Conservation (phyloP, 2,797 vertebrate genomes). For the Neosilurus mollespiculum region DNA sequence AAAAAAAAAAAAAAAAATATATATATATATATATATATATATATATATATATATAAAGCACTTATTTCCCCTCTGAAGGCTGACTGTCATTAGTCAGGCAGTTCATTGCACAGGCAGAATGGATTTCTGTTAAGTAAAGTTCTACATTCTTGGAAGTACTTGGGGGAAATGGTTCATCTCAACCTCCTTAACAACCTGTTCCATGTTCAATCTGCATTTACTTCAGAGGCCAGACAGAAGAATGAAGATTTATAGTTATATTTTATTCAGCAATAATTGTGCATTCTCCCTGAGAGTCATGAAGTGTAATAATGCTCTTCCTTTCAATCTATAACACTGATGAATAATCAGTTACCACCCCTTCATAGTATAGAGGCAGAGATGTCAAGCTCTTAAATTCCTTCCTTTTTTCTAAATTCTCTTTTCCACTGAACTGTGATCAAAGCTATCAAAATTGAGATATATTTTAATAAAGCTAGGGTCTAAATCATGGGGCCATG, state of each 20-base stretch:
- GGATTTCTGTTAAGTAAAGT: slow-evolving; percentile 9
- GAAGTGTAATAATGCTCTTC: too few species aligned
- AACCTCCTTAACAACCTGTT: slow-evolving; percentile 14
- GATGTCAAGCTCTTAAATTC: slow-evolving; percentile 35
- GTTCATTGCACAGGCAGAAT: not conserved
- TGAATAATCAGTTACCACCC: slow-evolving; percentile 42
- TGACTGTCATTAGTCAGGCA: not conserved
- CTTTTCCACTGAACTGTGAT: slow-evolving; percentile 45
- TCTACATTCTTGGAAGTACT: not conserved
- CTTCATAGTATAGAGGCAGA: slow-evolving; percentile 14
- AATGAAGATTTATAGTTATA: slow-evolving; percentile 35
- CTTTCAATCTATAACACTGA: slow-evolving; percentile 37
- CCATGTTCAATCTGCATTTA: slow-evolving; percentile 17
- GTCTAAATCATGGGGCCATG: slow-evolving; percentile 16
- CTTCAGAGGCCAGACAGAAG: slow-evolving; percentile 18
- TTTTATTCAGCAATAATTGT: slow-evolving; percentile 43
- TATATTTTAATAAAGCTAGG: slow-evolving; percentile 34
- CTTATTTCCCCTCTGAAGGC: not conserved
- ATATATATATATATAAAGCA: too few species aligned
- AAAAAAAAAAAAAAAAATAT: too few species aligned
- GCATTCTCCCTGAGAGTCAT: slow-evolving; percentile 38
- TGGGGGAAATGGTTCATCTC: slow-evolving; percentile 22
- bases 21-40: too few species aligned
- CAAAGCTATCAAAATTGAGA: slow-evolving; percentile 54
- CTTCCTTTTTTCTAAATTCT: slow-evolving; percentile 35